These are phyloP conservation scores for Spatula clypeata DNA, from an alignment of 2,797 vertebrate species.

Conservation along the genomic window DNA sequence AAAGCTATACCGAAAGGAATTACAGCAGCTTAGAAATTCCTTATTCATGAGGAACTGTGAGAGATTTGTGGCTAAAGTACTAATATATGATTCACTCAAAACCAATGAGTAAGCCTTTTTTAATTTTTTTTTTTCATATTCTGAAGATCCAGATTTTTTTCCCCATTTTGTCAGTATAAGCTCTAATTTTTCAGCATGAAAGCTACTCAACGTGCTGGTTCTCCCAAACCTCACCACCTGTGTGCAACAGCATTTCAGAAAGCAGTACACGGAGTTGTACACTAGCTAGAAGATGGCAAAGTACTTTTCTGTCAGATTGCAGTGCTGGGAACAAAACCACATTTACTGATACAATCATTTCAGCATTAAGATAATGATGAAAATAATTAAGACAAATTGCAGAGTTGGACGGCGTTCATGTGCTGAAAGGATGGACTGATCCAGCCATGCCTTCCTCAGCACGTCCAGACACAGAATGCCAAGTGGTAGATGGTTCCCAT, in stretches of 20 bases:
- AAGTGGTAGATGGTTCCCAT: not conserved
- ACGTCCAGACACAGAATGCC: not conserved
- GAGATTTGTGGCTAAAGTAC: not conserved
- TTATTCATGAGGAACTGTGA: not conserved
- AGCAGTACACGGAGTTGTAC: not conserved
- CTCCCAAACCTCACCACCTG: not conserved
- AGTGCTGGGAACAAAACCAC: not conserved
- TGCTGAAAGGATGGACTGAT: not conserved
- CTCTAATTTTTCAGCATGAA: not conserved
- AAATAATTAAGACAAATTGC: not conserved
- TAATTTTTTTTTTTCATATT: not conserved
- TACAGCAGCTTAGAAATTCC: not conserved
- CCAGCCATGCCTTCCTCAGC: not conserved
- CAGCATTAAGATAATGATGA: not conserved
- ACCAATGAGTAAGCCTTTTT: not conserved
- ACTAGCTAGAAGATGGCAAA: not conserved
- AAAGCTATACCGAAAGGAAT: not conserved
- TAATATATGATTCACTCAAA: not conserved
- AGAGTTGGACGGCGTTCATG: accelerated
- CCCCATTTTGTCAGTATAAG: not conserved
- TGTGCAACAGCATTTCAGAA: not conserved
- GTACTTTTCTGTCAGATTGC: not conserved
- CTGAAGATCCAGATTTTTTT: not conserved
- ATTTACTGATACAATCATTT: not conserved
- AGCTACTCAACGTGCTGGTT: not conserved